Conservation (phyloP, 2,888 invertebrate species). For the Eupithecia insigniata region DNA sequence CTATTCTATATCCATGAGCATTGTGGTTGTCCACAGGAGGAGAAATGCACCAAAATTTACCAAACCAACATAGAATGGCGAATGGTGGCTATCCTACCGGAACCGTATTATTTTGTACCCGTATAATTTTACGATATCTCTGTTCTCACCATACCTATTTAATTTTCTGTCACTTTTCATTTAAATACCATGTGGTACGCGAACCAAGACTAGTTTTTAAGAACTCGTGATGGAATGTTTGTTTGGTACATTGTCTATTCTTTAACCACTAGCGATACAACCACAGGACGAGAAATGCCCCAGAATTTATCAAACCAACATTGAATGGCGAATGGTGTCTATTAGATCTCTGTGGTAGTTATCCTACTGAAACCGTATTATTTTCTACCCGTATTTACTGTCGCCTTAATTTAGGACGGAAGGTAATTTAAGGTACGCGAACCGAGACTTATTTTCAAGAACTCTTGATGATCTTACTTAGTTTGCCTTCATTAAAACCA, state of each 20-base stretch:
- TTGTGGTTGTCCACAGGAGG: constrained; percentile 20
- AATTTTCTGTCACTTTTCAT: constrained; percentile 13
- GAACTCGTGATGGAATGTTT: no score
- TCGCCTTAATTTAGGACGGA: no score
- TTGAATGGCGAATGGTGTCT: no score
- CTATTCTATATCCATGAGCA: constrained; percentile 15
- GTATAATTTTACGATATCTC: constrained; percentile 13
- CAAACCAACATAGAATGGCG: background rate
- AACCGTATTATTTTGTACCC: background rate
- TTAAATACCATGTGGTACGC: constrained; percentile 5
- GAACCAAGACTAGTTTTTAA: background rate
- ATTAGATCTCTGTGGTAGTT: no score
- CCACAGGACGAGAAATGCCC: no score
- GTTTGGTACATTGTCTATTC: no score
- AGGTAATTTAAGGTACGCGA: no score
- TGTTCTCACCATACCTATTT: background rate
- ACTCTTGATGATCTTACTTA: background rate
- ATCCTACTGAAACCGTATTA: no score
- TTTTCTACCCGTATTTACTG: no score
- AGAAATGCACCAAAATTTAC: background rate
- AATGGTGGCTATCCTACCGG: background rate
- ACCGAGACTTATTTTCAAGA: background rate
- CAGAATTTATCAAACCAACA: no score
- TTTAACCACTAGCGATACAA: no score
- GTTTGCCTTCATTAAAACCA: background rate